Conservation (phyloP, 2,888 invertebrate species). For the Junonia oenone region DNA sequence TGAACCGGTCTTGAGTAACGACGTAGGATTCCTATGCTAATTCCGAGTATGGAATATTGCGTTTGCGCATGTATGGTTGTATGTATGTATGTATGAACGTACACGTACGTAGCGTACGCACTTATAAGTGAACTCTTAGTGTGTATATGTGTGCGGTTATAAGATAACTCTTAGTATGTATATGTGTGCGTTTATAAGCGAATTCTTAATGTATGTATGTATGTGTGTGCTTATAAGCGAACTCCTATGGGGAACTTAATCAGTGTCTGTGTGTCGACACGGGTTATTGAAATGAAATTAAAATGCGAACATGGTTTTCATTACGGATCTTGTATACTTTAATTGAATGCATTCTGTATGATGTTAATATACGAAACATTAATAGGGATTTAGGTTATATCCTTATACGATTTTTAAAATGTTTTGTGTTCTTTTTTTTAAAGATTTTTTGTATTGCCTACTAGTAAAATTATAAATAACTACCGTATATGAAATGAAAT, state of each 20-base stretch:
- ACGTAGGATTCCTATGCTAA: constrained; percentile 63
- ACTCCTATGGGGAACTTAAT: constrained; percentile 62
- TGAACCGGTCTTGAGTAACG: constrained; percentile 42
- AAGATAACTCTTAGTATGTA: constrained; percentile 45
- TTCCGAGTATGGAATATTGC: constrained; percentile 43
- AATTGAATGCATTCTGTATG: constrained; percentile 30
- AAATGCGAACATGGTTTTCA: constrained; percentile 50
- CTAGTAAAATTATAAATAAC: no score
- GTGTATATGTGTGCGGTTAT: constrained; percentile 32
- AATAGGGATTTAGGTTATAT: background rate
- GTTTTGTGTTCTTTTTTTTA: no score
- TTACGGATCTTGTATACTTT: constrained; percentile 41
- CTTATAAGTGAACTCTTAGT: constrained; percentile 46
- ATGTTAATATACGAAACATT: background rate
- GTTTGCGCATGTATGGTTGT: constrained; percentile 30
- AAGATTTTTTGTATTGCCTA: no score
- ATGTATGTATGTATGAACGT: constrained; percentile 25
- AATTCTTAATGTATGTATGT: constrained; percentile 39
- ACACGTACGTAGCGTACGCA: constrained; percentile 12
- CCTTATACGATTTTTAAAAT: background rate
- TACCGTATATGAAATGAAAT: no score
- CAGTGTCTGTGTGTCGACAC: constrained; percentile 65
- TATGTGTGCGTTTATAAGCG: constrained; percentile 39
- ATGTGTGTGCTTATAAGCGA: constrained; percentile 40
- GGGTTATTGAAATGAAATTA: constrained; percentile 74